Evolutionary conservation across 1,140 invertebrate species (phyloP).

Genomic region (Pseudoatta argentina): DNA sequence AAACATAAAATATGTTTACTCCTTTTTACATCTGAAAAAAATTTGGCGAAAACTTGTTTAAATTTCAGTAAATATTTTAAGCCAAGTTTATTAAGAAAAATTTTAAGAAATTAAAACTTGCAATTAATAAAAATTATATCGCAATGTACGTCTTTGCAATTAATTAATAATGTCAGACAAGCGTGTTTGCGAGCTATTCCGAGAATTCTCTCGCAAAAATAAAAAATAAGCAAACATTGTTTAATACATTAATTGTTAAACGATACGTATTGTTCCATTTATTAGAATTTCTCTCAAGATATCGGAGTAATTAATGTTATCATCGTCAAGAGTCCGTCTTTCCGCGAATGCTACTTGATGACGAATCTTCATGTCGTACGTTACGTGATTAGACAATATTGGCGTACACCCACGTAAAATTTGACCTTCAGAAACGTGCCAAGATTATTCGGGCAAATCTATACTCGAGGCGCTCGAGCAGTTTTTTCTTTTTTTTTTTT

Average conservation of each 20-base stretch:
- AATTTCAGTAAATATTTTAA: neutral
- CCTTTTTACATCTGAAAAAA: neutral
- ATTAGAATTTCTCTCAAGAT: constrained; percentile 2
- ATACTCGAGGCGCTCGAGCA: neutral
- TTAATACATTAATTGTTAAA: neutral
- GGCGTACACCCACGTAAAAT: constrained; percentile 7
- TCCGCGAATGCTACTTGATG: constrained; percentile 20
- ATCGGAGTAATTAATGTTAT: constrained; percentile 8
- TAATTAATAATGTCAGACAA: neutral
- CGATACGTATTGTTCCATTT: neutral
- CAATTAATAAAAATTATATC: neutral
- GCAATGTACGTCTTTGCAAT: neutral
- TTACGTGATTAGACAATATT: constrained; percentile 32
- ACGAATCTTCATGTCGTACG: neutral
- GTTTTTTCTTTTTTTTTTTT: neutral
- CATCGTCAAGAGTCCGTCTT: constrained; percentile 5
- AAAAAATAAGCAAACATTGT: neutral
- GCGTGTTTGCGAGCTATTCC: neutral
- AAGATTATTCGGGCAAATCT: neutral
- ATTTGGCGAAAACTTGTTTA: neutral
- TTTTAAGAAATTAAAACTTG: neutral
- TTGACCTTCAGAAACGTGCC: constrained; percentile 21
- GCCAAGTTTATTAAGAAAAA: neutral
- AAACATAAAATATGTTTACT: neutral
- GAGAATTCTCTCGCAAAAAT: neutral